phyloP scores from a whole-genome alignment of 2,797 vertebrate genomes.

The Gallirallus australis region DNA sequence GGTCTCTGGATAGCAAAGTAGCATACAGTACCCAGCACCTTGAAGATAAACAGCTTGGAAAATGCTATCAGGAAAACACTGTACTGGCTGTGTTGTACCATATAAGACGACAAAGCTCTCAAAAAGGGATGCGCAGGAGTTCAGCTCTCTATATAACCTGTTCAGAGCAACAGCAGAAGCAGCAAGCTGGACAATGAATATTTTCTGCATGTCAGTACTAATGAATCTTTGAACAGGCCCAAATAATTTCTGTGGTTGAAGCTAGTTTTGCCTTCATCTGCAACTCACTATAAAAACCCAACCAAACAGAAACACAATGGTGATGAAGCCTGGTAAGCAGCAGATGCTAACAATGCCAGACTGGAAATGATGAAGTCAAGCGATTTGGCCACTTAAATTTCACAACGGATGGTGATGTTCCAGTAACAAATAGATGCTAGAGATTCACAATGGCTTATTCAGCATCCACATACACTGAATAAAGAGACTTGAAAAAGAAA shows the following conservation, averaged over 20 bases:
- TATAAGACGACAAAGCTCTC: slow-evolving; percentile 42
- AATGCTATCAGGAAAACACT: slow-evolving; percentile 54
- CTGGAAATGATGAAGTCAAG: slow-evolving; percentile 73
- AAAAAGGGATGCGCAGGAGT: slow-evolving; percentile 59
- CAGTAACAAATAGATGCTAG: slow-evolving; percentile 42
- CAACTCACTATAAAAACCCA: slow-evolving; percentile 59
- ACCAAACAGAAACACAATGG: slow-evolving; percentile 74
- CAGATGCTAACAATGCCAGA: slow-evolving; percentile 67
- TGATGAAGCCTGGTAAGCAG: slow-evolving; percentile 74
- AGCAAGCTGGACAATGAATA: slow-evolving; percentile 19
- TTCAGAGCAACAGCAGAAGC: slow-evolving; percentile 60
- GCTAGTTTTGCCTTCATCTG: slow-evolving; percentile 57
- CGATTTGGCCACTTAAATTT: slow-evolving; percentile 54
- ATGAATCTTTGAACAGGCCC: slow-evolving; percentile 1
- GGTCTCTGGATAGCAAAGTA: slow-evolving; percentile 76
- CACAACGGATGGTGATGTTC: slow-evolving; percentile 71
- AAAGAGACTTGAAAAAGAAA: slow-evolving; percentile 71
- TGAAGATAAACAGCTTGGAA: slow-evolving; percentile 44
- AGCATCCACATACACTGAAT: slow-evolving; percentile 71
- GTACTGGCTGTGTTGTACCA: not conserved
- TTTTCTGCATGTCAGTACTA: not conserved
- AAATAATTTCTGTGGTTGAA: slow-evolving; percentile 40
- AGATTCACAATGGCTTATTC: slow-evolving; percentile 74
- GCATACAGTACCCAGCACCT: slow-evolving; percentile 69
- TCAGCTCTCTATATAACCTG: slow-evolving; percentile 24